Conservation (phyloP, 2,888 invertebrate genomes). For the Pherbina coryleti region DNA sequence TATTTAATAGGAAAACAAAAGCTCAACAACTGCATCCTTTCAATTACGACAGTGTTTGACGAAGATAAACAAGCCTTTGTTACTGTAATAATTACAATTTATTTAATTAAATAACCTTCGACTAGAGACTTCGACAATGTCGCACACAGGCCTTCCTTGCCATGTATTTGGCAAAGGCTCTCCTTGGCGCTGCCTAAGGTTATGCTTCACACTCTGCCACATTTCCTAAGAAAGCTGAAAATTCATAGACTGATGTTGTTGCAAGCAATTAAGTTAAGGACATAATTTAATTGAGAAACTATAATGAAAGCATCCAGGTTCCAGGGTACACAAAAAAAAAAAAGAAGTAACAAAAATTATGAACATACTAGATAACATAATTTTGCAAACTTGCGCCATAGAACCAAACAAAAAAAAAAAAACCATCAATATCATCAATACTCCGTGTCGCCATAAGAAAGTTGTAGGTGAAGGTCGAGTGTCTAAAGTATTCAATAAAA, state of each 20-base stretch:
- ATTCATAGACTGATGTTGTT: background rate
- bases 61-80: background rate
- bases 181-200: background rate
- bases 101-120: conserved; percentile 10
- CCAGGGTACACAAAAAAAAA: background rate
- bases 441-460: too few relatives aligned
- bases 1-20: too few relatives aligned
- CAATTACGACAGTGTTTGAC: too few relatives aligned
- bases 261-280: conserved; percentile 63
- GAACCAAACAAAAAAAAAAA: background rate
- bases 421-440: too few relatives aligned
- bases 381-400: background rate
- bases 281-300: conserved; percentile 64
- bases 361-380: background rate
- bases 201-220: background rate
- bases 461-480: conserved; percentile 8
- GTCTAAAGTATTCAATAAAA: background rate
- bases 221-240: background rate
- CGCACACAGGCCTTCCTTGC: too few relatives aligned
- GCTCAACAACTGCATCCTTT: too few relatives aligned
- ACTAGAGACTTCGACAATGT: background rate
- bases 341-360: too few relatives aligned
- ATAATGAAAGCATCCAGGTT: conserved; percentile 34
- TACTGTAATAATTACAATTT: background rate
- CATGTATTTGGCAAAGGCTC: too few relatives aligned